Evolutionary conservation across 2,797 vertebrate species (phyloP).

Genomic region (Mormyrus proboscirostris): DNA sequence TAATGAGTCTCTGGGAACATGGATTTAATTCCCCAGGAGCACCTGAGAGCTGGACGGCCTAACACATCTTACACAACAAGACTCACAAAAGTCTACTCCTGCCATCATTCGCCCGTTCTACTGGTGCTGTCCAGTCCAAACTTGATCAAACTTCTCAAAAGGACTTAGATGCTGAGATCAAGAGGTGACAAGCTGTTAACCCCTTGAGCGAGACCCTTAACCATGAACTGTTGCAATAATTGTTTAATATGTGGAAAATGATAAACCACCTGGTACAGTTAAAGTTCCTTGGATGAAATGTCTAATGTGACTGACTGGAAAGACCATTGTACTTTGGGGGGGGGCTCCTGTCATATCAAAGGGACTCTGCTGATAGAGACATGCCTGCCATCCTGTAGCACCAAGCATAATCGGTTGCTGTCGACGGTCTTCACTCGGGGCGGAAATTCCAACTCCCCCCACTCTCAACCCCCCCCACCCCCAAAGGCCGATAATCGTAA

Average conservation of each 20-base stretch:
- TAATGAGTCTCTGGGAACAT: not conserved
- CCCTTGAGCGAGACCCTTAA: not conserved
- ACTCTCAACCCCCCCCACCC: constrained; percentile 25
- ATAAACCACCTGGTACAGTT: not conserved
- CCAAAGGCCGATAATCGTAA: constrained; percentile 18
- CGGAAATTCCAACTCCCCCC: constrained; percentile 44
- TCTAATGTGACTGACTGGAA: not conserved
- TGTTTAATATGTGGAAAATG: not conserved
- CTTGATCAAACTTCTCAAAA: not conserved
- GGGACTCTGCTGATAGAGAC: constrained; percentile 30
- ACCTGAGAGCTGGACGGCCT: not conserved
- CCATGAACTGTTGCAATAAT: not conserved
- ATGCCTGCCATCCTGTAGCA: constrained; percentile 37
- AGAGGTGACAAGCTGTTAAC: not conserved
- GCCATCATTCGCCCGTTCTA: not conserved
- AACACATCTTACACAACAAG: not conserved
- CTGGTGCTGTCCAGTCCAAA: not conserved
- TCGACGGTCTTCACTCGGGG: constrained; percentile 50
- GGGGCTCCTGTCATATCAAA: constrained; percentile 33
- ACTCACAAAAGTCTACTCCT: not conserved
- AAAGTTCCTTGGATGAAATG: not conserved
- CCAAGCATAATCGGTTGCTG: constrained; percentile 48
- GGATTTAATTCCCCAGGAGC: not conserved
- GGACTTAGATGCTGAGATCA: not conserved
- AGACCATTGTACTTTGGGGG: not conserved